Evolutionary conservation across 2,797 vertebrate genomes (phyloP), one percentile per base, ranked within the genome.

Genomic region (Sternarchorhynchus goeldii): DNA sequence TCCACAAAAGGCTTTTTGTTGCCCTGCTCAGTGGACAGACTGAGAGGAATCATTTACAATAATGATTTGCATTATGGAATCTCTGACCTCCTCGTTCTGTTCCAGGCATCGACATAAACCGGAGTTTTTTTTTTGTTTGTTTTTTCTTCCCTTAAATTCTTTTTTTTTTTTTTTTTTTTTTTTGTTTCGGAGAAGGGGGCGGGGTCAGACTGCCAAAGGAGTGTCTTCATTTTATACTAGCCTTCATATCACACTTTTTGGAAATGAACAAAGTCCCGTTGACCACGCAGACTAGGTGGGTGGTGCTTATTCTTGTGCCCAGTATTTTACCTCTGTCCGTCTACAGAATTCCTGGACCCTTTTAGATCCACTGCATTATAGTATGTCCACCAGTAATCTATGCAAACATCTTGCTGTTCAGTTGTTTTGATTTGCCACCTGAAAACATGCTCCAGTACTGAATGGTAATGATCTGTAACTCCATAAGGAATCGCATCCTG

Each of bases 31-130:
- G 29, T 70, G 18, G 29, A 17, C 3, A n/a, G 29, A 17, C 8
- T 59, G 41, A 59, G 55, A 71, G 57, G 68, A 57, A 17, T 71
- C 14, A 34, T 71, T 56, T 41, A 10, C 10, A 41, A 41, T 57
- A 88, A 92, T 92, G 93, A 93, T 94, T 94, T 94, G 93, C 90
- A 73, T 93, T 86, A 82, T 90, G 93, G 93, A 92, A 94, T 94
- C 88, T 85, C 88, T 90, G 88, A 92, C 91, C 88, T 87, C 91
- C n/a, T 90, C 88, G 92, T 94, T 93, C 93, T 94, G 92, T 94
- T 92, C 92, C 93, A 92, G 94, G 93, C 93, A 93, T 88, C 87
- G 86, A 66, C 69, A 62, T 5, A 4, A 73, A 69, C 56, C 83
- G n/a, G n/a, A n/a, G n/a, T 88, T 84, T 88, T 81, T 84, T 83